Conservation (phyloP, 1,140 invertebrate genomes). For the Cydia pomonella region DNA sequence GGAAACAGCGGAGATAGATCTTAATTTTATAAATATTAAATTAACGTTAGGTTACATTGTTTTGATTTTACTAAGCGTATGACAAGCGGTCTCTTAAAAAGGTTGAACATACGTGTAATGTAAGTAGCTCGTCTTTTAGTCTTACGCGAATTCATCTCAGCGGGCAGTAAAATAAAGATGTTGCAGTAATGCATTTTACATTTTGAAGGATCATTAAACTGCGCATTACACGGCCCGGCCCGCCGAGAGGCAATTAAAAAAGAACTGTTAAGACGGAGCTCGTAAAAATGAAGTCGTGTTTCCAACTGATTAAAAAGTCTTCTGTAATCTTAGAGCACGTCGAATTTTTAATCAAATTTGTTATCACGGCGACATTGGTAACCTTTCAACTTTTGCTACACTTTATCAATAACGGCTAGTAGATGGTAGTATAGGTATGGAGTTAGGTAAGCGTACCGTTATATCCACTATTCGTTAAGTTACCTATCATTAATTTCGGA, state of each 20-base stretch:
- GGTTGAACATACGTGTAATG: neutral
- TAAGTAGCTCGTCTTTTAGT: neutral
- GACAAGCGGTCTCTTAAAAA: neutral
- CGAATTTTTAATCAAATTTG: slow-evolving; percentile 64
- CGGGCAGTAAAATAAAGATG: slow-evolving; percentile 66
- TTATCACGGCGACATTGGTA: slow-evolving; percentile 46
- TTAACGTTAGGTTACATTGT: neutral
- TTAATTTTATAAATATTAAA: neutral
- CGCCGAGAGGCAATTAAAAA: slow-evolving; percentile 76
- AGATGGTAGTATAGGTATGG: slow-evolving; percentile 4
- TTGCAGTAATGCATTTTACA: slow-evolving; percentile 76
- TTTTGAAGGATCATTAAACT: slow-evolving; percentile 78
- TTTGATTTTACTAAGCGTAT: neutral
- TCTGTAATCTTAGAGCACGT: slow-evolving; percentile 65
- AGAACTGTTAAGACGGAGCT: slow-evolving; percentile 73
- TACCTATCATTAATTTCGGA: neutral
- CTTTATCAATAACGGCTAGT: slow-evolving; percentile 40
- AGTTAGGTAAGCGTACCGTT: slow-evolving; percentile 5
- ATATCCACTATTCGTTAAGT: neutral
- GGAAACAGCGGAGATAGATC: no score
- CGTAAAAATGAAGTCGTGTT: slow-evolving; percentile 76
- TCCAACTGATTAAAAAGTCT: slow-evolving; percentile 74
- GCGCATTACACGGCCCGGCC: slow-evolving; percentile 69
- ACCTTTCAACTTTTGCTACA: slow-evolving; percentile 37
- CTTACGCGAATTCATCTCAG: slow-evolving; percentile 43